Evolutionary conservation across 1,140 invertebrate genomes (phyloP).

Genomic region (Drosophila takahashii): DNA sequence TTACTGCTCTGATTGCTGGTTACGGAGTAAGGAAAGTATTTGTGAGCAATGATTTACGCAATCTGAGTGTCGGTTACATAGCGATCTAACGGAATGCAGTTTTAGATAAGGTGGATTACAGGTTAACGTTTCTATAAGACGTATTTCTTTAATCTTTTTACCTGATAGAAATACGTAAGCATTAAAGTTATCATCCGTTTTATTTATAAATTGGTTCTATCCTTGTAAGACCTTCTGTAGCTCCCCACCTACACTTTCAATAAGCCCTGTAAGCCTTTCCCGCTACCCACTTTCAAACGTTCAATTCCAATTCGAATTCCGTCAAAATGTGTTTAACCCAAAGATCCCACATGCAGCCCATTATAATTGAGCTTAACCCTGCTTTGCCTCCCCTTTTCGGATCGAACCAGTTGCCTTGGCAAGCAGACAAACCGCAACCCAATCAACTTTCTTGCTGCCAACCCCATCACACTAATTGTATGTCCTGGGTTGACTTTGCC

Average conservation of each 20-base stretch:
- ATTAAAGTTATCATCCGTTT: neutral
- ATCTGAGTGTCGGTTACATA: neutral
- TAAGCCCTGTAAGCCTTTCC: neutral
- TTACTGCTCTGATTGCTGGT: slow-evolving; percentile 23
- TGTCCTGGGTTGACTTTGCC: slow-evolving; percentile 43
- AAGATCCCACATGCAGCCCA: slow-evolving; percentile 31
- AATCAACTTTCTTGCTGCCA: slow-evolving; percentile 55
- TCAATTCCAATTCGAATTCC: slow-evolving; percentile 34
- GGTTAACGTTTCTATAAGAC: too few relatives aligned
- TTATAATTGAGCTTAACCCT: slow-evolving; percentile 49
- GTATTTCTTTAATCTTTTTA: neutral
- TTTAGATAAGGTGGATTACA: neutral
- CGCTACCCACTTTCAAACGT: neutral
- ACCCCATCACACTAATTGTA: slow-evolving; percentile 61
- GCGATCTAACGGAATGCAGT: neutral
- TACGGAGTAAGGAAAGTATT: neutral
- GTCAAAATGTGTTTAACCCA: slow-evolving; percentile 38
- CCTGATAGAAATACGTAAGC: neutral
- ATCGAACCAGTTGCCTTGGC: slow-evolving; percentile 35
- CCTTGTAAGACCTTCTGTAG: neutral
- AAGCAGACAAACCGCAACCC: slow-evolving; percentile 57
- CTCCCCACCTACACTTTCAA: neutral
- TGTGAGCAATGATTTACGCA: neutral
- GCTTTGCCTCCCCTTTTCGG: slow-evolving; percentile 1
- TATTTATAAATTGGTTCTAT: slow-evolving; percentile 8